A percentile compares a stretch with the other conserved stretches of the same genome.
Evolutionary conservation across 1,140 invertebrate genomes (phyloP).

Genomic region (Leptestheria dahalacensis): DNA sequence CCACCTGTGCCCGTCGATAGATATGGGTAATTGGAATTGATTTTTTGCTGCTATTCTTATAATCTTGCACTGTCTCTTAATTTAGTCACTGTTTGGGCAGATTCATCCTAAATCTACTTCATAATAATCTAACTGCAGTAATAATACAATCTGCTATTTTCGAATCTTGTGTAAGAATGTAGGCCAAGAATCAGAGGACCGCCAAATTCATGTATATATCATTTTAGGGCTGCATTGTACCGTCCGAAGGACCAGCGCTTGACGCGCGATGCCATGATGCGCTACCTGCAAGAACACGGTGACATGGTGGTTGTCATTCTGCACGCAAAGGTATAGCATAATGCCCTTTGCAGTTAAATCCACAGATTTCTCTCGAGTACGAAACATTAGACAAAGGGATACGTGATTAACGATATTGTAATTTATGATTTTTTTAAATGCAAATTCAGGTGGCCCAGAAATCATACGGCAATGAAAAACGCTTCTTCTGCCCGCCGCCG

Average conservation of each 20-base stretch:
- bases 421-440: neutral
- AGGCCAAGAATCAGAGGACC: too few species aligned
- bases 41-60: slow-evolving; percentile 16
- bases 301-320: slow-evolving; percentile 95
- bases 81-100: too few species aligned
- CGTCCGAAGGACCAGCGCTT: slow-evolving; percentile 66
- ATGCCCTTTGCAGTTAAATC: too few species aligned
- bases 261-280: slow-evolving; percentile 87
- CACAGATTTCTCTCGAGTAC: too few species aligned
- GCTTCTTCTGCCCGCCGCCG: slow-evolving; percentile 98
- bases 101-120: too few species aligned
- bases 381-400: too few species aligned
- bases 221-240: slow-evolving; percentile 43
- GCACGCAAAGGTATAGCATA: slow-evolving; percentile 66
- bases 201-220: too few species aligned
- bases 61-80: too few species aligned
- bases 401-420: too few species aligned
- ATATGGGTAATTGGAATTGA: slow-evolving; percentile 29
- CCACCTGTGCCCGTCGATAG: slow-evolving; percentile 41
- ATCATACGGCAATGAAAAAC: slow-evolving; percentile 98
- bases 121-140: too few species aligned
- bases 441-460: slow-evolving; percentile 65
- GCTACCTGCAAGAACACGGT: slow-evolving; percentile 79
- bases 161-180: too few species aligned
- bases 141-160: too few species aligned